Evolutionary conservation across 1,140 invertebrate species (phyloP), one percentile per base, ranked within the genome.

Genomic region (Panagrolaimus sp.): DNA sequence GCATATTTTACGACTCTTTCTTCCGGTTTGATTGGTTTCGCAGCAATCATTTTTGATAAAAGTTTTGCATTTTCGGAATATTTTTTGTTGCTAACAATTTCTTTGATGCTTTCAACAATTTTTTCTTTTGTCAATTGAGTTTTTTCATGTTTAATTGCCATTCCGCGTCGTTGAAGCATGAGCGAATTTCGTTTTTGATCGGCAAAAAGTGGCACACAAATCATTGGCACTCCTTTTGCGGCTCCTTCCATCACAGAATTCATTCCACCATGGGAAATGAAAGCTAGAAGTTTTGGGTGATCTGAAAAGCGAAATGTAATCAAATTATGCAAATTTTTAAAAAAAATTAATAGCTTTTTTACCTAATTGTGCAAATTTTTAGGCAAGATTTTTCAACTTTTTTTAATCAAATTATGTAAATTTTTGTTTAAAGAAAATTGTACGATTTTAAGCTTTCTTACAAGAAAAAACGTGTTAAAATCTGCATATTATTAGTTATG

Each of bases 211-310:
- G 73, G 83, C 90, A 91, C 0, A 90, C 89, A 9, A 89, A 90
- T 43, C 15, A 91, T 88, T 0, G 91, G 90, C 0, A 90, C 88
- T 12, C 89, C 90, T 77, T 90, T 89, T 79, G 89, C 91, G 5
- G 90, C 89, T 0, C 90, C 89, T 80, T 92, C 91, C 77, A 89
- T 90, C 83, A 90, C 88, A 70, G 89, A 90, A 55, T 91, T 85
- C 4, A 91, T 83, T 14, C 91, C 91, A 5, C 90, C 90, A 81
- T 92, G 91, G 0, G 90, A 91, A 0, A 92, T 87, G 77, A 92
- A 92, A 0, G 89, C 89, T 55, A 21, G 87, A 0, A 89, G 81
- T 70, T 89, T 89, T 1, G 85, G 85, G 83, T 90, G 89, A 32
- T 86, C 62, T 32, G 43, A 43, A 63, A 63, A 3, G 3, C 4